Percentiles rank a stretch among this genome's conserved stretches.
Conservation (phyloP, 2,113 vertebrate species). For the Pristiophorus japonicus region DNA sequence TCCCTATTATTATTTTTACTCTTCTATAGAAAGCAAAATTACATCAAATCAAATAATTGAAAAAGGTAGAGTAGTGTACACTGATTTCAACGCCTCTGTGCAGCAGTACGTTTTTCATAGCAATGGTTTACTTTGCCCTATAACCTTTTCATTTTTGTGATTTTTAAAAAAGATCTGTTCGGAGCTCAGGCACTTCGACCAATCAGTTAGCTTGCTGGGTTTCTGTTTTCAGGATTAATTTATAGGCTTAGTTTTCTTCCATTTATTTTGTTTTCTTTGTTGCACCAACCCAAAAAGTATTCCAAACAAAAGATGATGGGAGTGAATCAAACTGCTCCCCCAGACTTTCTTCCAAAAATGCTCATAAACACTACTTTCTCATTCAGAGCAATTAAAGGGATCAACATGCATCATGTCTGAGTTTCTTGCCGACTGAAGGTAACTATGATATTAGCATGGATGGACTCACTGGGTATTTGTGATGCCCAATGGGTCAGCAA, state of each 20-base stretch:
- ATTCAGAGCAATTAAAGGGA: neutral
- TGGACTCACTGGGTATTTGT: neutral
- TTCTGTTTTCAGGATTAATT: neutral
- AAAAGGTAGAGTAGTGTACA: neutral
- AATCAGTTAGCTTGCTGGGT: neutral
- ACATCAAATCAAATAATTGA: neutral
- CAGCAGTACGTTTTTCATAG: neutral
- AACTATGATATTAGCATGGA: neutral
- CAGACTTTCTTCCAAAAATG: neutral
- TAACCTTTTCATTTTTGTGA: too few species aligned
- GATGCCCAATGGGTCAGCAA: neutral
- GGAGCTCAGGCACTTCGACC: neutral
- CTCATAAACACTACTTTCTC: neutral
- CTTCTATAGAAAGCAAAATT: neutral
- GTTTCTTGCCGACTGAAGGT: neutral
- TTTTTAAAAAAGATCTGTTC: neutral
- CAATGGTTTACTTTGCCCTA: neutral
- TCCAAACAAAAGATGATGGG: neutral
- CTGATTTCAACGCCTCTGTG: neutral
- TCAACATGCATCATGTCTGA: neutral
- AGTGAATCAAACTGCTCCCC: neutral
- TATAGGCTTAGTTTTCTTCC: neutral
- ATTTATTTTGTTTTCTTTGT: neutral
- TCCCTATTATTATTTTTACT: neutral
- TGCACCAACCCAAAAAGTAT: neutral